Evolutionary conservation across 1,140 invertebrate species (phyloP).

Genomic region (Melitaea cinxia): DNA sequence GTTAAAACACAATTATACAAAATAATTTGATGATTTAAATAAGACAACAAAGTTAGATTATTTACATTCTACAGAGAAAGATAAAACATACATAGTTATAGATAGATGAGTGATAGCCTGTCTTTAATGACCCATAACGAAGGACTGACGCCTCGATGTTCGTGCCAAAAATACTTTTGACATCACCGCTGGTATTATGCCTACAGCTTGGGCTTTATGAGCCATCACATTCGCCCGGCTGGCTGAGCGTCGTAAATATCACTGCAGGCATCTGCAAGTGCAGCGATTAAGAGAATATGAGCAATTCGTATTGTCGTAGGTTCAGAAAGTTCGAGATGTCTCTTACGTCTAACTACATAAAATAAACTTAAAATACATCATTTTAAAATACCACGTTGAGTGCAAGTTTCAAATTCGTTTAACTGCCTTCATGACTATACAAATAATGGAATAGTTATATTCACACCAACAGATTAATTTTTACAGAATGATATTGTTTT

Average conservation of each 20-base stretch:
- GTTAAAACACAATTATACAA: too few relatives aligned
- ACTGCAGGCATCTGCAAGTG: conserved; percentile 59
- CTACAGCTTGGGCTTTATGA: conserved; percentile 69
- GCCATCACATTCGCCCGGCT: conserved; percentile 67
- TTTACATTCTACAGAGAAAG: not conserved
- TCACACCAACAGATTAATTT: too few relatives aligned
- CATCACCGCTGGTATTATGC: conserved; percentile 59
- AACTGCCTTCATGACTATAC: too few relatives aligned
- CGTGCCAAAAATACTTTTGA: conserved; percentile 73
- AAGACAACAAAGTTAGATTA: not conserved
- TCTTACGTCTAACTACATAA: not conserved
- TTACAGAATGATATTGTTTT: too few relatives aligned
- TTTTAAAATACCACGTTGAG: too few relatives aligned
- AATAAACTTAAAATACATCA: too few relatives aligned
- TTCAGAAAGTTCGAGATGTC: conserved; percentile 7
- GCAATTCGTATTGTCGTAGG: conserved; percentile 21
- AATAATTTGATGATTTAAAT: not conserved
- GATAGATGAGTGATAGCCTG: conserved; percentile 10
- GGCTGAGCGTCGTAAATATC: conserved; percentile 67
- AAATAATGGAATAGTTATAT: too few relatives aligned
- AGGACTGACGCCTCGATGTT: conserved; percentile 48
- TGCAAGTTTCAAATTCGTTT: too few relatives aligned
- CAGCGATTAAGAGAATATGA: conserved; percentile 25
- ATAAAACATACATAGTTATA: not conserved
- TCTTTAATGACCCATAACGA: conserved; percentile 57